These are phyloP conservation scores for Platycheirus albimanus DNA, from an alignment of 2,888 invertebrate species.

Conservation along the genomic window DNA sequence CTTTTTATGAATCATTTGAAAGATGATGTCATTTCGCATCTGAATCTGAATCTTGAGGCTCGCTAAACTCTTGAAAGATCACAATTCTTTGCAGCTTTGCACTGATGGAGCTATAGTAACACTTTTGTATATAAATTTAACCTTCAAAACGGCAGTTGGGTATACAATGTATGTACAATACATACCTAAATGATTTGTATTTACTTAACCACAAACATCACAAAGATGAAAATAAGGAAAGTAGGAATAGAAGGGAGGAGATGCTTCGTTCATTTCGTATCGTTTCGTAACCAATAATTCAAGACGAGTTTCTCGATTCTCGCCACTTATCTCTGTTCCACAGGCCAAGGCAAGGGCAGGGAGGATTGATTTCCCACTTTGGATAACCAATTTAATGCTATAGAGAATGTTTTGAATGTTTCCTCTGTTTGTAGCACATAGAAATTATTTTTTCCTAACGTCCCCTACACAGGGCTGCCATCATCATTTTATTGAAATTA, in stretches of 20 bases:
- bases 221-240: not conserved
- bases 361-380: conserved; percentile 19
- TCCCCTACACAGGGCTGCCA: not conserved
- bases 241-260: not conserved
- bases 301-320: conserved; percentile 5
- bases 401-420: not conserved
- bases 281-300: conserved; percentile 23
- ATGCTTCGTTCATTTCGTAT: conserved; percentile 30
- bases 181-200: not conserved
- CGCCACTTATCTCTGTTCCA: conserved; percentile 33
- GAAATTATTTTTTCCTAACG: not conserved
- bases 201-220: conserved; percentile 10
- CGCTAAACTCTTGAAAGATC: not conserved
- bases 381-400: not conserved
- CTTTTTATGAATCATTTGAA: conserved; percentile 14
- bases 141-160: conserved; percentile 1
- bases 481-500: too few relatives aligned
- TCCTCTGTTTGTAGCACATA: not conserved
- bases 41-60: too few relatives aligned
- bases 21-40: conserved; percentile 59
- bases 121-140: not conserved
- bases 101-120: not conserved
- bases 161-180: conserved; percentile 3
- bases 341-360: too few relatives aligned
- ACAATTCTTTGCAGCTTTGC: not conserved